These are phyloP conservation scores for Melanotaenia duboulayi DNA, from an alignment of 2,113 vertebrate species.

Conservation along the genomic window DNA sequence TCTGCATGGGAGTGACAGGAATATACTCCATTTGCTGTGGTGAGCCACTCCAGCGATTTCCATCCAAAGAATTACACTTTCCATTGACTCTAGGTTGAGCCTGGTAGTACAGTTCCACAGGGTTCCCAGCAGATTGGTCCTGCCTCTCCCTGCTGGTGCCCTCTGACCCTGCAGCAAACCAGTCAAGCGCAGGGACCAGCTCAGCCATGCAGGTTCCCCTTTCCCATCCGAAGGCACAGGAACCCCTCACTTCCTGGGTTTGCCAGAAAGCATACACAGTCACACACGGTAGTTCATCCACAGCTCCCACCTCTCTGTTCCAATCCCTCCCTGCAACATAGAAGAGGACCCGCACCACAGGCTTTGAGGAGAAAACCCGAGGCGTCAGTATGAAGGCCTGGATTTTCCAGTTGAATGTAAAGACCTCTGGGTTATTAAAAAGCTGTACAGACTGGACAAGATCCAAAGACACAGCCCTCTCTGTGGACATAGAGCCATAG, in stretches of 20 bases:
- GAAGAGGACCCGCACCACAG: conserved; percentile 90
- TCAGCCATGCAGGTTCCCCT: conserved; percentile 89
- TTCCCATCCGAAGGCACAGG: conserved; percentile 84
- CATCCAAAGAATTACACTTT: conserved; percentile 75
- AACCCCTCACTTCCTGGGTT: conserved; percentile 88
- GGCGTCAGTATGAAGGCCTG: conserved; percentile 85
- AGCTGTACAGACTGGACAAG: conserved; percentile 82
- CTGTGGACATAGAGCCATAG: conserved; percentile 84
- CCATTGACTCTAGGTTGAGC: conserved; percentile 80
- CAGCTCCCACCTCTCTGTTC: conserved; percentile 74
- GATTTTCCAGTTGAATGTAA: conserved; percentile 88
- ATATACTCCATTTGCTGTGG: conserved; percentile 82
- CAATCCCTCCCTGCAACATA: conserved; percentile 89
- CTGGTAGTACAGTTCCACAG: conserved; percentile 91
- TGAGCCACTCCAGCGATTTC: conserved; percentile 46
- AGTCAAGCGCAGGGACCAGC: conserved; percentile 81
- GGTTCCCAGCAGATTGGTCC: conserved; percentile 82
- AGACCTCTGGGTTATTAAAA: conserved; percentile 79
- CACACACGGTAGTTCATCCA: conserved; percentile 87
- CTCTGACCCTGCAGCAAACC: conserved; percentile 85
- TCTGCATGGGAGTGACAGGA: conserved; percentile 86
- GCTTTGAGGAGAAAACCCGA: conserved; percentile 85
- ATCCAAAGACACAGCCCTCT: conserved; percentile 84
- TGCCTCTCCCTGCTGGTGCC: conserved; percentile 83
- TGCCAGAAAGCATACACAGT: conserved; percentile 90